A percentile compares a stretch with the other conserved stretches of the same genome.
Evolutionary conservation across 2,113 vertebrate genomes (phyloP).

Genomic region (Nerophis lumbriciformis): DNA sequence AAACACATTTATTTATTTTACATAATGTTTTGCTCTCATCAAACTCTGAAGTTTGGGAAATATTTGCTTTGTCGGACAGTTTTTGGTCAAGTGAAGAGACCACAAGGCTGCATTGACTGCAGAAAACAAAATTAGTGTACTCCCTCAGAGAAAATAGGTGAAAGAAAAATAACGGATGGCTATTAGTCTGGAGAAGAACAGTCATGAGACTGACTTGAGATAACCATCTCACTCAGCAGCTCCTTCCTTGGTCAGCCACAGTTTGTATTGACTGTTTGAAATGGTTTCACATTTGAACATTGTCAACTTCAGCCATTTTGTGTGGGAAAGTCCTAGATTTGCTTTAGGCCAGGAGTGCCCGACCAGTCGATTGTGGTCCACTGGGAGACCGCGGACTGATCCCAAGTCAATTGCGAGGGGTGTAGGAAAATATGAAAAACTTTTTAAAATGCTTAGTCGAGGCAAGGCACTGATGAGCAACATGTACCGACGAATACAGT

Average conservation of each 20-base stretch:
- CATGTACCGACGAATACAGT: neutral
- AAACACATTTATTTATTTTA: too few relatives aligned
- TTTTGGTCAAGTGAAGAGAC: slow-evolving; percentile 37
- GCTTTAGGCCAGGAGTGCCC: too few relatives aligned
- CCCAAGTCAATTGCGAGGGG: too few relatives aligned
- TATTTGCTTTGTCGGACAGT: slow-evolving; percentile 27
- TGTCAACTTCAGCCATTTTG: neutral
- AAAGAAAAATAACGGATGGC: slow-evolving; percentile 65
- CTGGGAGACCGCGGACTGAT: too few relatives aligned
- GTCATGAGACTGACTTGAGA: slow-evolving; percentile 59
- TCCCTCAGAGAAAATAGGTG: slow-evolving; percentile 46
- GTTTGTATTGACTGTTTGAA: slow-evolving; percentile 2
- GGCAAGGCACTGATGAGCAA: neutral
- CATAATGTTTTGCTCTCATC: too few relatives aligned
- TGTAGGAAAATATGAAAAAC: too few relatives aligned
- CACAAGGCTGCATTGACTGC: slow-evolving; percentile 29
- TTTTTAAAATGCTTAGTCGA: neutral
- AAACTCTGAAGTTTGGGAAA: neutral
- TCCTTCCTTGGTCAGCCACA: slow-evolving; percentile 56
- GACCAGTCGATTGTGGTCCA: too few relatives aligned
- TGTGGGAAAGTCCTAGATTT: neutral
- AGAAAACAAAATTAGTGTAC: slow-evolving; percentile 48
- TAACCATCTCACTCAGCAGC: slow-evolving; percentile 35
- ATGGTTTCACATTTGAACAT: neutral
- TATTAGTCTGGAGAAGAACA: slow-evolving; percentile 71